A percentile compares a stretch with the other conserved stretches of the same genome.
Evolutionary conservation across 2,888 invertebrate species (phyloP).

Genomic region (Anagyrus pseudococci): DNA sequence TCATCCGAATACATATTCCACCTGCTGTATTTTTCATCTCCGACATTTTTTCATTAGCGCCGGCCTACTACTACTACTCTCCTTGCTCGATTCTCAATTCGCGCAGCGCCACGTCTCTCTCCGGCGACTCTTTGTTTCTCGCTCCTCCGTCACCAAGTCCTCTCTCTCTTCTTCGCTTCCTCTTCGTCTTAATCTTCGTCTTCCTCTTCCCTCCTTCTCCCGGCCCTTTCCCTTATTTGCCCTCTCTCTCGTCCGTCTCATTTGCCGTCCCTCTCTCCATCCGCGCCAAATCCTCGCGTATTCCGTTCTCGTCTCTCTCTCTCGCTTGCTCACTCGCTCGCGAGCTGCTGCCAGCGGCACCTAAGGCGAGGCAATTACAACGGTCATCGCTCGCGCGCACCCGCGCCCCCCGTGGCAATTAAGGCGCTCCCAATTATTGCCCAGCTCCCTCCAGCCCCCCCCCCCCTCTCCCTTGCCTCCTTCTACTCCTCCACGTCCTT

Average conservation of each 20-base stretch:
- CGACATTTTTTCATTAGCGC: too few relatives aligned
- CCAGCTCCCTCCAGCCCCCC: constrained; percentile 21
- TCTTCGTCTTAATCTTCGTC: too few relatives aligned
- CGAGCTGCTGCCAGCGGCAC: constrained; percentile 38
- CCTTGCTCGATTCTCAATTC: too few relatives aligned
- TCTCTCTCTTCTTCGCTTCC: constrained; percentile 27
- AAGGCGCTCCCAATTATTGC: constrained; percentile 58
- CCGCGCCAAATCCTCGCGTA: constrained; percentile 11
- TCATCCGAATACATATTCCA: too few relatives aligned
- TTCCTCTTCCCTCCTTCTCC: background rate
- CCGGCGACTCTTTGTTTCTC: too few relatives aligned
- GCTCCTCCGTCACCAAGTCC: background rate
- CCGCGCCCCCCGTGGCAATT: constrained; percentile 52
- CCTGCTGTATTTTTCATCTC: too few relatives aligned
- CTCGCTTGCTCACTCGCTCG: background rate
- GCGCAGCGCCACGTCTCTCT: too few relatives aligned
- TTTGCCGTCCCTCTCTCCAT: constrained; percentile 18
- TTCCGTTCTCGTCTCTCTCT: constrained; percentile 25
- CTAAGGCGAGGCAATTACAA: constrained; percentile 55
- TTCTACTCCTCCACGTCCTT: background rate
- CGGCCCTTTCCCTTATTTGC: constrained; percentile 32
- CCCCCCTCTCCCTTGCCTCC: background rate
- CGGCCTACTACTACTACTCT: too few relatives aligned
- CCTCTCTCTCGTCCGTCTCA: constrained; percentile 34
- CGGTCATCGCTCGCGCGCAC: constrained; percentile 53